phyloP scores from a whole-genome alignment of 1,140 invertebrate species.

The Leptinotarsa defecta region DNA sequence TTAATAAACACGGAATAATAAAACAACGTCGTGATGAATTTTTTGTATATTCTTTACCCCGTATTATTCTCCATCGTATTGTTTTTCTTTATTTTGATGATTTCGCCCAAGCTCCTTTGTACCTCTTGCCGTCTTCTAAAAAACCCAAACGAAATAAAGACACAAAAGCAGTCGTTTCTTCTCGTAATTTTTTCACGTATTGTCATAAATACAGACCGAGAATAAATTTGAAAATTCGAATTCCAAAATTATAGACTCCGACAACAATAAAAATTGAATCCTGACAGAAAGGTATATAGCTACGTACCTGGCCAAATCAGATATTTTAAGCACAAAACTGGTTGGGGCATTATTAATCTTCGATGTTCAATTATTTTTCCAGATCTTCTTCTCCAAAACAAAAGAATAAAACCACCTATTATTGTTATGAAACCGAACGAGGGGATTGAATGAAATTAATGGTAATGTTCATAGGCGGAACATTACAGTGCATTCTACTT shows the following conservation, averaged over 20 bases:
- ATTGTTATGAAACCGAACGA: constrained; percentile 28
- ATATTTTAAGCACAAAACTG: constrained; percentile 36
- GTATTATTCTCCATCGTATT: no score
- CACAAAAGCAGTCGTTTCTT: constrained; percentile 13
- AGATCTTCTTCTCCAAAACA: constrained; percentile 45
- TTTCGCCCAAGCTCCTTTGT: no score
- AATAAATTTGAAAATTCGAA: constrained; percentile 45
- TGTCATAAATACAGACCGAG: constrained; percentile 42
- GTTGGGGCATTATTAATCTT: constrained; percentile 33
- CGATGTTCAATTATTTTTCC: constrained; percentile 47
- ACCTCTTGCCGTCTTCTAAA: not conserved
- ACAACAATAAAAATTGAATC: constrained; percentile 44
- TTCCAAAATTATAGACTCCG: constrained; percentile 44
- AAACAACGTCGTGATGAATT: no score
- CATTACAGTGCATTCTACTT: not conserved
- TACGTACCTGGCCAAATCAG: constrained; percentile 19
- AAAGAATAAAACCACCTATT: constrained; percentile 39
- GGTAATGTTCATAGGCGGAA: constrained; percentile 22
- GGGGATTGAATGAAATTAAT: constrained; percentile 31
- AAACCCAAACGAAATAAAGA: constrained; percentile 20
- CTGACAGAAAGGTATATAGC: constrained; percentile 32
- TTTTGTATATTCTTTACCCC: no score
- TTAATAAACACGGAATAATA: no score
- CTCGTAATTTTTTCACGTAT: constrained; percentile 39
- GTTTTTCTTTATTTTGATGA: no score